Conservation (phyloP, 1,140 invertebrate species). For the Gryon sp. region DNA sequence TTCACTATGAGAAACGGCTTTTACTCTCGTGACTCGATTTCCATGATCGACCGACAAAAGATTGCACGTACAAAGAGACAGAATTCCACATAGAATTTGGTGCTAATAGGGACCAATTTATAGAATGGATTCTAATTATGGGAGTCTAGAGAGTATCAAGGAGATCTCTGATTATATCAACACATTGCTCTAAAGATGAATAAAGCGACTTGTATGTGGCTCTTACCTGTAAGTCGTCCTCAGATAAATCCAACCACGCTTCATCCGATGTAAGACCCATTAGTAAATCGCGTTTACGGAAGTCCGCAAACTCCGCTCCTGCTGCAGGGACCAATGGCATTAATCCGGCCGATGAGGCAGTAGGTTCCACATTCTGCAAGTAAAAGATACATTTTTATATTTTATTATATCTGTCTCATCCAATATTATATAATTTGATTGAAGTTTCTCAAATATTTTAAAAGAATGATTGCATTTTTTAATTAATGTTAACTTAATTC, state of each 20-base stretch:
- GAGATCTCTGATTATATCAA: too few relatives aligned
- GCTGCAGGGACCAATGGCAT: slow-evolving; percentile 76
- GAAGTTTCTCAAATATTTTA: too few relatives aligned
- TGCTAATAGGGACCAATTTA: slow-evolving; percentile 50
- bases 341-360: slow-evolving; percentile 75
- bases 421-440: too few relatives aligned
- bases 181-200: too few relatives aligned
- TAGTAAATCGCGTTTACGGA: slow-evolving; percentile 88
- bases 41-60: slow-evolving; percentile 15
- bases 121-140: slow-evolving; percentile 55
- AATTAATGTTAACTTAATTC: too few relatives aligned
- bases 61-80: too few relatives aligned
- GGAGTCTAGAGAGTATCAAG: too few relatives aligned
- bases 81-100: slow-evolving; percentile 37
- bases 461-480: too few relatives aligned
- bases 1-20: not conserved
- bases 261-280: slow-evolving; percentile 86
- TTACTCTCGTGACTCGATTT: slow-evolving; percentile 20
- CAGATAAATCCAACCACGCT: slow-evolving; percentile 76
- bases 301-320: slow-evolving; percentile 89
- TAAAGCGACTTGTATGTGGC: not conserved
- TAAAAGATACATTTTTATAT: slow-evolving; percentile 19
- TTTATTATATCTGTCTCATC: too few relatives aligned
- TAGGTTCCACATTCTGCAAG: slow-evolving; percentile 75
- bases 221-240: slow-evolving; percentile 74